phyloP scores from a whole-genome alignment of 2,888 invertebrate genomes.

The Nebria brevicollis region DNA sequence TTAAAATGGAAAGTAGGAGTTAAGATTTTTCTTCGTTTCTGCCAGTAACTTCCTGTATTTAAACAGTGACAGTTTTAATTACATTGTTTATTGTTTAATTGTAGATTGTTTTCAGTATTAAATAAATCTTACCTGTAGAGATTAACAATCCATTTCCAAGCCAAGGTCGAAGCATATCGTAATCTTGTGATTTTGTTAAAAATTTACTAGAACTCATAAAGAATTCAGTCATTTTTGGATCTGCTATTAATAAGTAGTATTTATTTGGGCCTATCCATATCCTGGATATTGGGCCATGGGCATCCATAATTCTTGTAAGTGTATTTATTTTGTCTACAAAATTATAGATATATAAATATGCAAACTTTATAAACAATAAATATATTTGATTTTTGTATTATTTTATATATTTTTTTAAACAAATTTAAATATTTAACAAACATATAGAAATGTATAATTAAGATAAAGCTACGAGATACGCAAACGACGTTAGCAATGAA shows the following conservation, averaged over 20 bases:
- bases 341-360: not conserved
- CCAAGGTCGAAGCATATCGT: constrained; percentile 31
- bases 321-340: constrained; percentile 42
- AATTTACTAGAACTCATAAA: constrained; percentile 24
- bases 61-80: constrained; percentile 19
- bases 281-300: constrained; percentile 45
- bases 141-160: constrained; percentile 40
- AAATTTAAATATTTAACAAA: too few relatives aligned
- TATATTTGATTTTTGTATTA: too few relatives aligned
- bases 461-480: too few relatives aligned
- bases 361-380: too few relatives aligned
- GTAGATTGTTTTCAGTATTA: too few relatives aligned
- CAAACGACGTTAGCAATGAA: too few relatives aligned
- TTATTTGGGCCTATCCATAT: constrained; percentile 45
- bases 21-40: constrained; percentile 73
- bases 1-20: constrained; percentile 85
- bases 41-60: constrained; percentile 69
- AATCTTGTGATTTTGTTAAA: constrained; percentile 22
- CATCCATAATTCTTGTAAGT: constrained; percentile 16
- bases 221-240: constrained; percentile 70
- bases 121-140: constrained; percentile 49
- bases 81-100: too few relatives aligned
- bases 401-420: too few relatives aligned
- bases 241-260: constrained; percentile 61
- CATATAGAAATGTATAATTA: too few relatives aligned